Percentiles rank a stretch among this genome's conserved stretches.
phyloP scores from a whole-genome alignment of 2,888 invertebrate species.

The Villa cingulata region DNA sequence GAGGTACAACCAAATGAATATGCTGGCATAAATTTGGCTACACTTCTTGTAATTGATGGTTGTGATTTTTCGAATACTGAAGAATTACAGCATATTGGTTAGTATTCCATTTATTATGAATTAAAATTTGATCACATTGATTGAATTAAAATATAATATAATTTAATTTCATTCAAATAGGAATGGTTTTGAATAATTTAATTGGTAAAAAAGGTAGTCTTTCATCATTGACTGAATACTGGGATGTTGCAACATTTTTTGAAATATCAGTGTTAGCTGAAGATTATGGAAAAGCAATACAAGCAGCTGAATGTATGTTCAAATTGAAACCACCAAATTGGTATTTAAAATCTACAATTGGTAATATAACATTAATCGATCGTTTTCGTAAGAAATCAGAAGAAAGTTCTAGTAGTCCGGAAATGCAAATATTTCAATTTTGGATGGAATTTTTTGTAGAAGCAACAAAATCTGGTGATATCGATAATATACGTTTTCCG shows the following conservation, averaged over 20 bases:
- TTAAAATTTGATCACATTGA: no score
- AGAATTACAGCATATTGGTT: conserved; percentile 80
- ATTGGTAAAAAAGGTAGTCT: conserved; percentile 97
- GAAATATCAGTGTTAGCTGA: conserved; percentile 96
- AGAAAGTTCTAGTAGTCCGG: conserved; percentile 54
- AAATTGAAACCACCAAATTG: conserved; percentile 80
- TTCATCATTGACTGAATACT: conserved; percentile 85
- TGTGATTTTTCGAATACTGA: conserved; percentile 87
- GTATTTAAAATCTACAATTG: conserved; percentile 94
- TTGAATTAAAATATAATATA: neutral
- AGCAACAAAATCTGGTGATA: conserved; percentile 69
- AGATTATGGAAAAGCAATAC: conserved; percentile 91
- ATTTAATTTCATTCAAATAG: conserved; percentile 31
- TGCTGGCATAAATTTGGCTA: conserved; percentile 96
- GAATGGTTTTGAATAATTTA: conserved; percentile 87
- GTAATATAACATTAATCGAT: conserved; percentile 88
- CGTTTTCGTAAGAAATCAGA: conserved; percentile 73
- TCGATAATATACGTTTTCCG: conserved; percentile 79
- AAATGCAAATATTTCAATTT: conserved; percentile 84
- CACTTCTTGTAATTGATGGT: conserved; percentile 89
- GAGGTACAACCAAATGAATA: conserved; percentile 98
- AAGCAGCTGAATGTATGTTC: conserved; percentile 92
- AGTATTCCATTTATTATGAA: neutral
- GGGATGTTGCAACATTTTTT: conserved; percentile 98
- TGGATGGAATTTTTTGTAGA: conserved; percentile 99